Base-by-base conservation (phyloP, 2,113 vertebrate genomes). In the Malurus melanocephalus region DNA sequence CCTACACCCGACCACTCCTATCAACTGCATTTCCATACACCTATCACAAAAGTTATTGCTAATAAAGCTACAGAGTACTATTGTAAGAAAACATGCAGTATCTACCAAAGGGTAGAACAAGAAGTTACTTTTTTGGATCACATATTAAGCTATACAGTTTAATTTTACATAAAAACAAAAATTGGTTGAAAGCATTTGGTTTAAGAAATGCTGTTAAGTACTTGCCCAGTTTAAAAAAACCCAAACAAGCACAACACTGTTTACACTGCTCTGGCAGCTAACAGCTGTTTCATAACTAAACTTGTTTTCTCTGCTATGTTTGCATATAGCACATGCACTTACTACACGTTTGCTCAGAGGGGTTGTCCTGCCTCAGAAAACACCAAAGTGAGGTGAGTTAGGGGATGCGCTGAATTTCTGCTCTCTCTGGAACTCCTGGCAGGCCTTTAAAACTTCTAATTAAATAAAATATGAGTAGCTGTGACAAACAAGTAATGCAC, bases 261-360 rank as follows among this genome's bases (percentile, higher is more conserved):
- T 94, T 89, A 83, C 61, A 67, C 49, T 49, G 32, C 57, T 72
- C 80, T 78, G 83, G 68, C 84, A 93, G 56, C 66, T 53, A 85
- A 64, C 61, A 89, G 69, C 21, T 72, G 83, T 86, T 94, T 91
- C 57, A 19, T 46, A 89, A 92, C 56, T 52, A 26, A 74, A 83
- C 33, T 65, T 43, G 28, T 72, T 89, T 75, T 64, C 71, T 51
- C 73, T 60, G 59, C 17, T 53, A 27, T 11, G 53, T 19, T 40
- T 23, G 46, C 57, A 62, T 66, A 59, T 3, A 90, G 48, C 3
- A 1, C n/a, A 80, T 27, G 33, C 19, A 40, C 52, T 82, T 80
- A 73, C 30, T 85, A n/a, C 9, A 22, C 0, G 4, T 57, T 27
- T 78, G 73, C 61, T 94, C 64, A 60, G 52, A 74, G 28, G 56